Conservation (phyloP, 1,140 invertebrate species). For the Apolygus lucorum region DNA sequence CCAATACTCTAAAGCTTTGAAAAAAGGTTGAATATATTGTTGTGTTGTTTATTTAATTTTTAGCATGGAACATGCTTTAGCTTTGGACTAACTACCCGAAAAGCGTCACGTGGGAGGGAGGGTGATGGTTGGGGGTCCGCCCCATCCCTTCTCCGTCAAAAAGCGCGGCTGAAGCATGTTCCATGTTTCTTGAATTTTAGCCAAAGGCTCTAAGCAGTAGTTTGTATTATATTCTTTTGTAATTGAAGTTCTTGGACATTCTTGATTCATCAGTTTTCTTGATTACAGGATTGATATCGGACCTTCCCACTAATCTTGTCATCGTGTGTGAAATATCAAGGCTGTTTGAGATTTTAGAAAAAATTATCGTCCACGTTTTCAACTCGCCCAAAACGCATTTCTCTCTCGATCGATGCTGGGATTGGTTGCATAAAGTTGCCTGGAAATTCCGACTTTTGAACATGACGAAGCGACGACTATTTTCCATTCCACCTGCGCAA, state of each 20-base stretch:
- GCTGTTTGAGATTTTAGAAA: constrained; percentile 21
- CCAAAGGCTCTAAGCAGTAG: no score
- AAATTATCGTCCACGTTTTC: constrained; percentile 16
- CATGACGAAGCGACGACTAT: constrained; percentile 9
- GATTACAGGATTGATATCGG: constrained; percentile 14
- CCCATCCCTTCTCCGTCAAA: no score
- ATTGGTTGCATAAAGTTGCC: constrained; percentile 22
- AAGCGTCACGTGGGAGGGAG: no score
- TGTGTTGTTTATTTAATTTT: no score
- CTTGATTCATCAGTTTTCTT: not conserved
- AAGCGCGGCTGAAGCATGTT: no score
- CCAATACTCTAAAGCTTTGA: constrained; percentile 39
- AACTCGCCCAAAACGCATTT: constrained; percentile 3
- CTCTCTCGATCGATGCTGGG: not conserved
- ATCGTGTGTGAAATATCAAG: constrained; percentile 20
- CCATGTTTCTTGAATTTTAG: no score
- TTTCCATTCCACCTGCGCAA: not conserved
- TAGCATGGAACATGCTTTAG: no score
- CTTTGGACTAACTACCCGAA: no score
- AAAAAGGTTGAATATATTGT: constrained; percentile 34
- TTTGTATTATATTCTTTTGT: no score
- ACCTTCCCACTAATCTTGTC: not conserved
- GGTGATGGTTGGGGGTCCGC: no score
- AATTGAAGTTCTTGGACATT: no score
- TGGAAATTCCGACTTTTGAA: constrained; percentile 27